Evolutionary conservation across 2,113 vertebrate species (phyloP).

Genomic region (Pelodiscus sinensis): DNA sequence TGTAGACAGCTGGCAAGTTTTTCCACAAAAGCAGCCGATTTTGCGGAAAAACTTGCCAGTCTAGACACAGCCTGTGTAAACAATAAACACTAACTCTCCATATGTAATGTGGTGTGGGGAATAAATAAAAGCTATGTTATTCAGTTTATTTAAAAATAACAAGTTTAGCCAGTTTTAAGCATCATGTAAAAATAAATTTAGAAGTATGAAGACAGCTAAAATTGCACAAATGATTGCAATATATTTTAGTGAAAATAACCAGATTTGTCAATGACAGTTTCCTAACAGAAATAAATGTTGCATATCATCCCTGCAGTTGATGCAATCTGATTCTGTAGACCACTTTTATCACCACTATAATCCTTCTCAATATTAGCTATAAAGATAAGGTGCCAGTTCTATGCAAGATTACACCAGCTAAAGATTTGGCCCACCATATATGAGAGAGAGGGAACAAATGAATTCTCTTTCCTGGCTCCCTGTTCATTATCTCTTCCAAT

Average conservation of each 20-base stretch:
- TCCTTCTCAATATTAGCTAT: not conserved
- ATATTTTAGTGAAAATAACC: fast-evolving
- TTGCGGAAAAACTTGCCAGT: too few species aligned
- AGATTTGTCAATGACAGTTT: not conserved
- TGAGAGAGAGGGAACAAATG: not conserved
- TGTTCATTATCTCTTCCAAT: not conserved
- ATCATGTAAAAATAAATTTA: not conserved
- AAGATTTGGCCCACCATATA: not conserved
- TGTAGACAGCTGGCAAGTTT: too few species aligned
- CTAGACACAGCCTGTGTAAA: too few species aligned
- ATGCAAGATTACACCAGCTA: not conserved
- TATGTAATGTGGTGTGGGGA: not conserved
- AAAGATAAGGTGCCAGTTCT: not conserved
- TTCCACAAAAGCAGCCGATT: too few species aligned
- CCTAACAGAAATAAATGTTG: not conserved
- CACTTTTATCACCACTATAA: not conserved
- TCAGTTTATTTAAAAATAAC: not conserved
- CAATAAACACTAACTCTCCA: not conserved
- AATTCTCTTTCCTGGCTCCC: not conserved
- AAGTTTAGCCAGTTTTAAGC: not conserved
- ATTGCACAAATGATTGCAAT: fast-evolving
- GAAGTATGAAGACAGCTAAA: not conserved
- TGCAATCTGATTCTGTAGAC: not conserved
- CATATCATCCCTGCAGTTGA: fast-evolving
- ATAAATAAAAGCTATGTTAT: not conserved